Evolutionary conservation across 1,140 invertebrate genomes (phyloP), one percentile per base, ranked within the genome.

Genomic region (Lepidurus arcticus): DNA sequence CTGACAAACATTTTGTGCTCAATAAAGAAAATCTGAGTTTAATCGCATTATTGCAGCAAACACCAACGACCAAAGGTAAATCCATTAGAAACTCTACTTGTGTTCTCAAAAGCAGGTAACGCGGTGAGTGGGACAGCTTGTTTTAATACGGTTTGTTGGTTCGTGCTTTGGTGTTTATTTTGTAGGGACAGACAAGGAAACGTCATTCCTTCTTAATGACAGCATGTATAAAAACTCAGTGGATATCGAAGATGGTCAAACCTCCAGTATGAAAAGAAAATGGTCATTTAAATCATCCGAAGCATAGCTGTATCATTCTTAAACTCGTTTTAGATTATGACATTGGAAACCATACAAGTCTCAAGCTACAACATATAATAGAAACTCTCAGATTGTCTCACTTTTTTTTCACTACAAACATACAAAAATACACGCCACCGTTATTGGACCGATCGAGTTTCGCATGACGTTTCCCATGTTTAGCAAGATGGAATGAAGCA

Each of bases 11-110:
- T 65, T 3, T 65, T 13, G 21, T 65, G 53, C 53, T 65, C 16
- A 65, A 13, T 13, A 65, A 65, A 65, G 53, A 65, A 16, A 65
- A 65, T 65, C 53, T 65, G 7, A 65, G 53, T 65, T 65, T 65
- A 65, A 65, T 65, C 53, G 53, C n/a, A 16, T 3, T 11, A 21
- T 65, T 65, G 13, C 53, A 65, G n/a, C 53, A 65, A 16, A 65
- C 21, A 21, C 21, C 53, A 7, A 7, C 53, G 16, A 9, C 21
- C 7, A 21, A 9, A 65, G 53, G 53, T 65, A 16, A 47, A 47
- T 47, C 34, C 34, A 4, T 4, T 34, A 34, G 3, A 47, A 16
- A 16, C 45, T 47, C 45, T 9, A 10, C 16, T 47, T 47, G 45
- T 34, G 3, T 34, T 4, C 34, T 34, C 4, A 34, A 34, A 34